Percentiles rank a stretch among this genome's conserved stretches.
Evolutionary conservation across 2,113 vertebrate genomes (phyloP).

Genomic region (Leuciscus idus): DNA sequence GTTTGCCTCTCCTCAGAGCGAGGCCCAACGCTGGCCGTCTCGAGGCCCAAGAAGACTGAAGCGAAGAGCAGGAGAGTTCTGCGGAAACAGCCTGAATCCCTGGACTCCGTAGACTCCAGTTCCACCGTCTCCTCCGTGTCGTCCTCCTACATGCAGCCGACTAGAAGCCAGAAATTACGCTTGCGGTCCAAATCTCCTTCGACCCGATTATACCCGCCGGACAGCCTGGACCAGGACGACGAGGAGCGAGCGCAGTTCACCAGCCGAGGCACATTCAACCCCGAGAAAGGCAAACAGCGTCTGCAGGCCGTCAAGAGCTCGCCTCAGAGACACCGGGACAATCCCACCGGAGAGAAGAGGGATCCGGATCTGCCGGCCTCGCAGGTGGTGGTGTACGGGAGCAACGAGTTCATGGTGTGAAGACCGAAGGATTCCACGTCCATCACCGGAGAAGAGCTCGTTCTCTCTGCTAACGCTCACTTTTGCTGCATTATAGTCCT

Average conservation of each 20-base stretch:
- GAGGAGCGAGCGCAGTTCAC: constrained; percentile 87
- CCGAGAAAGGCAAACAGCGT: constrained; percentile 92
- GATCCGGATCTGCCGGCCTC: constrained; percentile 81
- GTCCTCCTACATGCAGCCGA: constrained; percentile 76
- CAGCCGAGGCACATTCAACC: constrained; percentile 91
- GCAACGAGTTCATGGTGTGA: constrained; percentile 98
- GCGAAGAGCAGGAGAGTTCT: constrained; percentile 72
- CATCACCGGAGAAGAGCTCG: constrained; percentile 16
- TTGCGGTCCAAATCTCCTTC: constrained; percentile 87
- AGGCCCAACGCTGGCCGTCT: constrained; percentile 71
- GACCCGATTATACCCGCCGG: constrained; percentile 61
- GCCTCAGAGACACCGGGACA: constrained; percentile 79
- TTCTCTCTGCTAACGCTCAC: constrained; percentile 57
- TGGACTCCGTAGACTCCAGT: constrained; percentile 75
- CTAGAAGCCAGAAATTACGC: constrained; percentile 82
- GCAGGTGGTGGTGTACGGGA: constrained; percentile 85
- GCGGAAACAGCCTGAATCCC: constrained; percentile 78
- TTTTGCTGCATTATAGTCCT: constrained; percentile 63
- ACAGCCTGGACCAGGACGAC: constrained; percentile 60
- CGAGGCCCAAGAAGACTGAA: constrained; percentile 76
- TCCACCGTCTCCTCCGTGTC: constrained; percentile 76
- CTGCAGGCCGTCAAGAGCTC: constrained; percentile 85
- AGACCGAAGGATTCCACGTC: constrained; percentile 56
- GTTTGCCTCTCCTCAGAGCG: constrained; percentile 75
- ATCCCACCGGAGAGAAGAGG: constrained; percentile 77